Evolutionary conservation across 2,888 invertebrate genomes (phyloP), one percentile per base, ranked within the genome.

Genomic region (Andrena minutula): DNA sequence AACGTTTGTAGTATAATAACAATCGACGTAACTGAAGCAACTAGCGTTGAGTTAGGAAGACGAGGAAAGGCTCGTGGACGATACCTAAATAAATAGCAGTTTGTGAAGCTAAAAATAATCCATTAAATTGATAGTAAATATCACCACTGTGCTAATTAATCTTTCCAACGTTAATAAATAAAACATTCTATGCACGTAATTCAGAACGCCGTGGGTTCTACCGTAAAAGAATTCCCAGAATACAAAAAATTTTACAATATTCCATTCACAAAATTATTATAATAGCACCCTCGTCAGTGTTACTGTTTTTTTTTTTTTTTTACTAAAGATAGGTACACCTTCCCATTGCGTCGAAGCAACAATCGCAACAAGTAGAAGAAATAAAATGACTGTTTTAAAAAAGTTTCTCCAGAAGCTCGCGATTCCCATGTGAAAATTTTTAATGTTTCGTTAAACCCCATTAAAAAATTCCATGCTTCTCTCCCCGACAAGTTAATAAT

Each of bases 191-290:
- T 35, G 35, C 35, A 2, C 3, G 35, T 35, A 76, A 56, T 76
- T 64, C 64, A 7, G 64, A 49, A 64, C 58, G 65, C 32, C 60
- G 58, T 12, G 68, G 49, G 58, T 74, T 66, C 49, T 5, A 20
- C 23, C n/a, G 47, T 10, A 49, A 60, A 49, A 12, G 75, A 32
- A 63, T 12, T 35, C 10, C 10, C 32, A 41, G 58, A 16, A 8
- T n/a, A 6, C 8, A 32, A 28, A 74, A 41, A 58, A 47, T 76
- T 49, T 35, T 47, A 16, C 64, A 64, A 76, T 4, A n/a, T 16
- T 7, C 4, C 10, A 10, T 10, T 74, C 20, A n/a, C 20, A 64
- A 26, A 60, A 65, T 58, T 16, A 1, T 2, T 28, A 8, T 32
- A 32, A 7, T 26, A 32, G 26, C 23, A 64, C 47, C 64, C 56